Evolutionary conservation across 2,797 vertebrate species (phyloP), one percentile per base, ranked within the genome.

Genomic region (Platyrinchus mystaceus): DNA sequence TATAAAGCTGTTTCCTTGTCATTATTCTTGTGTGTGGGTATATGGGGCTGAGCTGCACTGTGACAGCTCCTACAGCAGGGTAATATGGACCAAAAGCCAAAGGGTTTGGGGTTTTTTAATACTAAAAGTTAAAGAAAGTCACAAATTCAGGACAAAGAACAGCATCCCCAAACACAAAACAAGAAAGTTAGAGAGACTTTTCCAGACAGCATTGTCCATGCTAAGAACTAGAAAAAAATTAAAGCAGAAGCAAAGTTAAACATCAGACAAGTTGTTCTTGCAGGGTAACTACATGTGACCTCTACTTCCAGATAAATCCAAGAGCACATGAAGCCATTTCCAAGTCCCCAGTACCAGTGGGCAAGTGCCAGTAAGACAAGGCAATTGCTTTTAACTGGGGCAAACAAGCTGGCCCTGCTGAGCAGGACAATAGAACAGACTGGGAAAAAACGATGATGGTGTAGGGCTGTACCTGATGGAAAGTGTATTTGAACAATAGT

Each of bases 401-500:
- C 44, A 80, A 86, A 64, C 6, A 37, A 74, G n/a, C 30, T 46
- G 62, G 8, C 4, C 17, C 24, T n/a, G 41, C 44, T 43, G 24
- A 50, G 28, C 13, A 10, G 30, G 34, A 50, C 2, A 71, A 58
- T 4, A 27, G 27, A 67, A 37, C 9, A 77, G 32, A 22, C 0
- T 2, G 22, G 37, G 28, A 5, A 73, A 76, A 64, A 27, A n/a
- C n/a, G n/a, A 43, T 0, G 1, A 7, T 1, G 12, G 34, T 2
- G 22, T 23, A 30, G 44, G 32, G 73, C 52, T 67, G 90, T 98
- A 99, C 99, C 99, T 99, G 99, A 97, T 99, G 99, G 97, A 99
- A 99, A 14, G 99, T 99, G 97, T 99, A 99, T 94, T 99, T 99
- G 98, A 99, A 99, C 93, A 99, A 96, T 93, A 99, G 98, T 12